Base-by-base conservation (phyloP, 2,113 vertebrate genomes). In the Entelurus aequoreus region DNA sequence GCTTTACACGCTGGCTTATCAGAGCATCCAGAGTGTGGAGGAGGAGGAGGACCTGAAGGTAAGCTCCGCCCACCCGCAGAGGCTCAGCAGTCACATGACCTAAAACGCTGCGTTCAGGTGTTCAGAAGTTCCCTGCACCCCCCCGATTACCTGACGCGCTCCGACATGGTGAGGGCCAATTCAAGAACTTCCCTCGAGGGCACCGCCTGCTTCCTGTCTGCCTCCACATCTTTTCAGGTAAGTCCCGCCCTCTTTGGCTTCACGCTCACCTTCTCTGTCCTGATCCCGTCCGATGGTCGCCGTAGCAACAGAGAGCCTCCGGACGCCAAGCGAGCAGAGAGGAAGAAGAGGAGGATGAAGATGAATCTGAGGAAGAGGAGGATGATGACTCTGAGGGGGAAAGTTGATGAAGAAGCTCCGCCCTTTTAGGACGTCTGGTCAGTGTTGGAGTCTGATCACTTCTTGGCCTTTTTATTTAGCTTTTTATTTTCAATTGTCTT, bases 21-120 rank as follows among this genome's bases (percentile, higher is more conserved):
- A 96, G 87, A 92, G 90, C 83, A 95, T 99, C 80, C 91, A 97
- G 69, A 94, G 89, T 66, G 94, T 99, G 78, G 93, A 98, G 78
- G 96, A 98, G 83, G 93, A 97, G 8, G 92, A 93, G 77, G 94
- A 98, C 89, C 83, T 98, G 77, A 92, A 98, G 95, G 97, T 99
- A 91, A 77, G 90, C 67, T n/a, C 42, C 42, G 42, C 42, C 42
- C 11, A 46, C 9, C 42, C 10, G 28, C 28, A 28, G 28, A 28
- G 28, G 28, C 28, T 16, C 21, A 52, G 40, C 2, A 8, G 1
- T 46, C 42, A 46, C 2, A 11, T 12, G 42, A 46, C 11, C 42
- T 11, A 46, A 46, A 46, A 46, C 42, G 10, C 42, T 12, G 35
- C 21, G 5, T 0, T 37, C 47, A 61, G 60, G 48, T 49, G 35